Conservation (phyloP, 1,140 invertebrate species). For the Monochamus saltuarius region DNA sequence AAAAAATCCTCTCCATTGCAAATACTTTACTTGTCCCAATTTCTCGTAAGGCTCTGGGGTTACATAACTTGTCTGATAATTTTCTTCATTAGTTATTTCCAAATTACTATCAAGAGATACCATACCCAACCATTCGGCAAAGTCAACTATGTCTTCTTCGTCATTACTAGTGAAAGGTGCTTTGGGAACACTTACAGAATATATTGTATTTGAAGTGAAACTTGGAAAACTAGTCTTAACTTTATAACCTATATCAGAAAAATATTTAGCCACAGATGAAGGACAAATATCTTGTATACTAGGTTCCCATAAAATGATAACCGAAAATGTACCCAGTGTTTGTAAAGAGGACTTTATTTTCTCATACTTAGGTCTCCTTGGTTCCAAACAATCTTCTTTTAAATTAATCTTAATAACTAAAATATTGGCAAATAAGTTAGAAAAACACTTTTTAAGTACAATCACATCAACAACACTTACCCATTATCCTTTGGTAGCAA, state of each 20-base stretch:
- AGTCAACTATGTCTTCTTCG: conserved; percentile 41
- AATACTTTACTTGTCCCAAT: conserved; percentile 46
- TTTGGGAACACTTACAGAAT: conserved; percentile 52
- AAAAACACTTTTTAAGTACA: background rate
- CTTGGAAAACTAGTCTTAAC: conserved; percentile 53
- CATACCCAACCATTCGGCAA: conserved; percentile 60
- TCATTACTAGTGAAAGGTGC: conserved; percentile 33
- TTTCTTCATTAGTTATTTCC: conserved; percentile 36
- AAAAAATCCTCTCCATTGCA: conserved; percentile 58
- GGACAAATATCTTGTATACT: conserved; percentile 58
- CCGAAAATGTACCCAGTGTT: conserved; percentile 51
- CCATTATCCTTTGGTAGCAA: background rate
- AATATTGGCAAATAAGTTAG: conserved; percentile 19
- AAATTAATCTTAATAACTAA: conserved; percentile 59
- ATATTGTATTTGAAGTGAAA: conserved; percentile 41
- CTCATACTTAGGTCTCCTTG: conserved; percentile 36
- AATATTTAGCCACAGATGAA: conserved; percentile 62
- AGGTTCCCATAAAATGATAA: conserved; percentile 60
- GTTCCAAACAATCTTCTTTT: conserved; percentile 52
- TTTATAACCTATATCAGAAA: conserved; percentile 52
- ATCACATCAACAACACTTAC: too few relatives aligned
- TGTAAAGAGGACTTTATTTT: conserved; percentile 53
- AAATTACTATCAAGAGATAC: conserved; percentile 53
- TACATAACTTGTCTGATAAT: conserved; percentile 49
- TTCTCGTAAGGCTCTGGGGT: conserved; percentile 44